Percentiles rank a stretch among this genome's conserved stretches.
Conservation (phyloP, 2,113 vertebrate species). For the Ciconia maguari region DNA sequence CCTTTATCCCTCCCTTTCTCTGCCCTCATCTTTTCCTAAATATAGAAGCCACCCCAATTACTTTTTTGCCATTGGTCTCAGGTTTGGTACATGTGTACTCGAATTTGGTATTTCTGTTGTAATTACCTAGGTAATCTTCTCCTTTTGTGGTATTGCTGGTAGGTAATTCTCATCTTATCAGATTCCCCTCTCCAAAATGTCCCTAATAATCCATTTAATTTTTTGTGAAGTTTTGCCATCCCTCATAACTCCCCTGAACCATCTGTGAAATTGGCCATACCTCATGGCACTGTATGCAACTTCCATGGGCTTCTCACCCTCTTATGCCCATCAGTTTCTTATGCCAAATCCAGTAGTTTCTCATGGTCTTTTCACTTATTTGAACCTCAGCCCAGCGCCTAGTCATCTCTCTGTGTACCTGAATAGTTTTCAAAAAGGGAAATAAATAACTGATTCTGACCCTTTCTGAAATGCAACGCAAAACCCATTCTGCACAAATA, state of each 20-base stretch:
- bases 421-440: not conserved
- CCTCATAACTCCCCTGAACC: not conserved
- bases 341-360: not conserved
- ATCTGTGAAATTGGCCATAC: fast-evolving
- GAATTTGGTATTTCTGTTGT: not conserved
- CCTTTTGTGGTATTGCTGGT: not conserved
- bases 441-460: not conserved
- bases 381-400: not conserved
- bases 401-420: not conserved
- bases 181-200: not conserved
- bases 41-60: not conserved
- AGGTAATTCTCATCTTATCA: not conserved
- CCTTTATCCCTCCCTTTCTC: not conserved
- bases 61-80: not conserved
- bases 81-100: not conserved
- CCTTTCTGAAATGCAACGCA: not conserved
- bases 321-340: not conserved
- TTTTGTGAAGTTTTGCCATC: not conserved
- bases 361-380: not conserved
- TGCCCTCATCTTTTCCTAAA: not conserved
- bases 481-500: not conserved
- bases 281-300: not conserved
- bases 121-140: not conserved
- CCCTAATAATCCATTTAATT: not conserved
- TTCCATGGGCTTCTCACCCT: not conserved